These are phyloP conservation scores for Geodia barretti DNA, from an alignment of 37 sponge, comb jelly and placozoan genomes.

Conservation along the genomic window DNA sequence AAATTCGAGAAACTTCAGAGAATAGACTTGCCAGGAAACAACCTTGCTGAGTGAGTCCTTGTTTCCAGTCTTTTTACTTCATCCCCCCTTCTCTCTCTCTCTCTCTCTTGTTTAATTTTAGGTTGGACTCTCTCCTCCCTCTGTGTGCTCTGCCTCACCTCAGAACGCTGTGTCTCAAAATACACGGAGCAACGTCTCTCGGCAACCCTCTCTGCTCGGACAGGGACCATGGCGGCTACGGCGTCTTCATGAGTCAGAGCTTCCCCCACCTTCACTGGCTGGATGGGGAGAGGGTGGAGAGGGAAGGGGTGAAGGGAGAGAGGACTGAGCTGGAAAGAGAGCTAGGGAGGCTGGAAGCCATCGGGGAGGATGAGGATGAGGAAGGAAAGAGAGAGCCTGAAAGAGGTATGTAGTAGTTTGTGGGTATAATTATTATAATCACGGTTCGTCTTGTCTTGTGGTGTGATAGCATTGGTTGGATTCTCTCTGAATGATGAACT, in stretches of 20 bases:
- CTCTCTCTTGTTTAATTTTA: no score
- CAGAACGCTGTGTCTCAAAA: constrained; percentile 12
- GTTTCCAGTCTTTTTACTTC: neutral
- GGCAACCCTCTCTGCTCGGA: constrained; percentile 26
- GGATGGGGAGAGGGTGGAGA: constrained; percentile 30
- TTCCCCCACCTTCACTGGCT: constrained; percentile 27
- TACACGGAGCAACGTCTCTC: neutral
- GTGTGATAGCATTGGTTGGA: neutral
- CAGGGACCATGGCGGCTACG: neutral
- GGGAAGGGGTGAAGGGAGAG: neutral
- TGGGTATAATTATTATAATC: no score
- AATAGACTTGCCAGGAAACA: constrained; percentile 24
- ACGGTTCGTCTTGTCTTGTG: neutral
- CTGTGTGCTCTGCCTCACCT: constrained; percentile 9
- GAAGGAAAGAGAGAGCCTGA: neutral
- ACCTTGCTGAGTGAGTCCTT: constrained; percentile 3
- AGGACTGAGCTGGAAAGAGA: neutral
- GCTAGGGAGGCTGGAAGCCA: neutral
- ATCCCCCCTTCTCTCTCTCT: neutral
- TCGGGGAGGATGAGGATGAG: neutral
- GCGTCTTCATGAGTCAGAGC: neutral
- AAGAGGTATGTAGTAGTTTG: no score
- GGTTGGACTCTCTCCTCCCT: constrained; percentile 28
- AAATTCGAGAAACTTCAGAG: constrained; percentile 4
- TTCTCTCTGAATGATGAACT: neutral